Base-by-base conservation (phyloP, 2,888 invertebrate genomes). In the Catocala sponsa region DNA sequence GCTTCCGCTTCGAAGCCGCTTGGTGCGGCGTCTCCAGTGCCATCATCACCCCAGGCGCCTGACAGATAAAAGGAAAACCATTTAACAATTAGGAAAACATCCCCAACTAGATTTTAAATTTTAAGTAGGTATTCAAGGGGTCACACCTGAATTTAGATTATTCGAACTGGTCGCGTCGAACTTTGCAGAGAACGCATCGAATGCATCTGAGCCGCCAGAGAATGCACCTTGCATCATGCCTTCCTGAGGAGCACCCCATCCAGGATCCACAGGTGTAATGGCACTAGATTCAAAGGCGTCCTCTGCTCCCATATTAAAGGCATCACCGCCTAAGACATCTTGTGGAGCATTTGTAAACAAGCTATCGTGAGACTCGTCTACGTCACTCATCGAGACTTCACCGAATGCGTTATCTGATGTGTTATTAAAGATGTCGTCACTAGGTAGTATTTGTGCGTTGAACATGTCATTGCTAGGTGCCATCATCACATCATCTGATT, bases 131-230 rank as follows among this genome's bases (percentile, higher is more conserved):
- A 9, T 38, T 15, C 11, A 11, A 13, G 25, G 13, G 38, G 72
- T 83, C 77, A 84, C 80, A 89, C 91, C 89, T 57, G 86, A 80
- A 51, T 87, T 88, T 65, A 87, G 77, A 44, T 88, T 89, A 66
- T 89, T 91, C 13, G 85, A 86, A 49, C 94, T 91, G 5, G 96
- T 96, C 43, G 96, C 96, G 74, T 98, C 98, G 80, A 98, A 98
- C 86, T 98, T 98, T 1, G 98, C 97, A 4, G 98, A 96, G 79
- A 98, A 98, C 0, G 98, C 98, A 86, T 98, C 98, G 76, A 98
- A 98, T 0, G 95, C 95, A 46, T 95, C 94, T 62, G 91, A 88
- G 0, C 91, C 86, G 56, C 88, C 86, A 1, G 90, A 84, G 57
- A 90, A 89, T 6, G 84, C 75, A 47, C 92, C 89, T 25, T 89